phyloP scores from a whole-genome alignment of 2,113 vertebrate genomes.

The Peromyscus polionotus region DNA sequence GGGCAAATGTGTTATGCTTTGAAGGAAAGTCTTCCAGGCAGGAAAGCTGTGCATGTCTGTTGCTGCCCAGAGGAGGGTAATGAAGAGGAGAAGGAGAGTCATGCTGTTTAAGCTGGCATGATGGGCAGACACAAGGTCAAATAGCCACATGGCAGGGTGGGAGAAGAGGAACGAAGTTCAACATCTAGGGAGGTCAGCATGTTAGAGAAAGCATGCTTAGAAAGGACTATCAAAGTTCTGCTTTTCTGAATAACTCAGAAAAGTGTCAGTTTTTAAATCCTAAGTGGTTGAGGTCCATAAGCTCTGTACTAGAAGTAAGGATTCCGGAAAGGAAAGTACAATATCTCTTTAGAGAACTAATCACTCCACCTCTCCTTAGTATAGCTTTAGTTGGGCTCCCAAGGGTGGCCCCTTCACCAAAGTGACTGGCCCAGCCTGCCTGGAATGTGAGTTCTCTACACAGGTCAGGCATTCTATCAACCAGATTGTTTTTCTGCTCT shows the following conservation, averaged over 20 bases:
- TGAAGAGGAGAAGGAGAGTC: neutral
- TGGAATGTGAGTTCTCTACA: too few relatives aligned
- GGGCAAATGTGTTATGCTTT: neutral
- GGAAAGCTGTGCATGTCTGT: neutral
- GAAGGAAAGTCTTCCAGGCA: neutral
- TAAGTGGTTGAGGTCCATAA: neutral
- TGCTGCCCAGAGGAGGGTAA: neutral
- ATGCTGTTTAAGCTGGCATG: neutral
- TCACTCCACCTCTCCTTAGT: neutral
- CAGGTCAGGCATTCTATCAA: neutral
- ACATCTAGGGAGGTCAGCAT: too few relatives aligned
- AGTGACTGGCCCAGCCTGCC: neutral
- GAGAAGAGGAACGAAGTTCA: too few relatives aligned
- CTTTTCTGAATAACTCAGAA: neutral
- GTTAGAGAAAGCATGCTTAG: neutral
- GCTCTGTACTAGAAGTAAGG: too few relatives aligned
- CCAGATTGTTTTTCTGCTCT: neutral
- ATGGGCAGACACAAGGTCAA: neutral
- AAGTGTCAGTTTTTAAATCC: neutral
- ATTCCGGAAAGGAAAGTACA: neutral
- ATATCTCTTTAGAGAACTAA: neutral
- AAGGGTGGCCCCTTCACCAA: neutral
- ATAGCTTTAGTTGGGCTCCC: neutral
- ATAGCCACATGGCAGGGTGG: neutral
- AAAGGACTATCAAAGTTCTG: neutral